Evolutionary conservation across 2,113 vertebrate genomes (phyloP).

Genomic region (Dolichallabes microphthalmus): DNA sequence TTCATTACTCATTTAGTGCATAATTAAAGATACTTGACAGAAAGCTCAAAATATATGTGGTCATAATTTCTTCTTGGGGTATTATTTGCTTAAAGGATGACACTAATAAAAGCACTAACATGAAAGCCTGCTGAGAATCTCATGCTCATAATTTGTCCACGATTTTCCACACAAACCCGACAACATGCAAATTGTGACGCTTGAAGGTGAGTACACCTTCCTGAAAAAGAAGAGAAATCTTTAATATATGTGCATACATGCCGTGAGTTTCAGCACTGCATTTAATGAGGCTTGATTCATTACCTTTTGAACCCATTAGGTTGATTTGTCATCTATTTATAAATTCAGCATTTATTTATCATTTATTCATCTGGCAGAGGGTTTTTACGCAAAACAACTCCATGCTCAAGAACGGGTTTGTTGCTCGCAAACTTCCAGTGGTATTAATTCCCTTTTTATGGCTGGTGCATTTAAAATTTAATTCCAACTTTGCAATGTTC

Average conservation of each 20-base stretch:
- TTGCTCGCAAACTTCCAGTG: background rate
- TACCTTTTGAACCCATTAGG: background rate
- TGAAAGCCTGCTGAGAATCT: background rate
- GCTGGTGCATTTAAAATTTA: background rate
- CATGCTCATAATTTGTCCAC: background rate
- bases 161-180: background rate
- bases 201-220: background rate
- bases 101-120: background rate
- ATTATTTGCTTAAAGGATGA: background rate
- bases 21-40: constrained; percentile 63
- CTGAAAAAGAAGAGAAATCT: background rate
- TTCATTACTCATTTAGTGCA: constrained; percentile 53
- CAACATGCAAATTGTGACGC: background rate
- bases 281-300: constrained; percentile 6
- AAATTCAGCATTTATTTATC: background rate
- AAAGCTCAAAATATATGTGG: constrained; percentile 28
- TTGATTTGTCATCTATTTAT: background rate
- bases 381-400: background rate
- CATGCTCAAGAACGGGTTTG: background rate
- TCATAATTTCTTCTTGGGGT: constrained; percentile 15
- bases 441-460: background rate
- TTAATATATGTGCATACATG: background rate
- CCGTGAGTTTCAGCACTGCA: background rate
- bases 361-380: background rate
- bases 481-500: background rate